Evolutionary conservation across 2,113 vertebrate species (phyloP).

Genomic region (Taurulus bubalis): DNA sequence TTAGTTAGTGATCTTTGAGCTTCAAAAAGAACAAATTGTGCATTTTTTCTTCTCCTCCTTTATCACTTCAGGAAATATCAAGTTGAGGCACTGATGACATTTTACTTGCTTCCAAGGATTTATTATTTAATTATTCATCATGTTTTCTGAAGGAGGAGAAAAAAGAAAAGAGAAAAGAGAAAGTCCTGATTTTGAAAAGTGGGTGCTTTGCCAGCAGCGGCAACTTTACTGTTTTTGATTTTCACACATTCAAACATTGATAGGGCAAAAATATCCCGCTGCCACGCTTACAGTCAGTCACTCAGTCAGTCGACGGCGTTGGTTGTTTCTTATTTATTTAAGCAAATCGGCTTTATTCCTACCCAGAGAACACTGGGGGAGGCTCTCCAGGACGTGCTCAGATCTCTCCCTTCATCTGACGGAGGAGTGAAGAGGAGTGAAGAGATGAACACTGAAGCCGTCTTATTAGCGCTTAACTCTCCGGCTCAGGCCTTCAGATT

Average conservation of each 20-base stretch:
- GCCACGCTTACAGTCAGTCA: slow-evolving; percentile 4
- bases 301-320: not conserved
- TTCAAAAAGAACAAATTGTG: slow-evolving; percentile 30
- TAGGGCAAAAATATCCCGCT: slow-evolving; percentile 27
- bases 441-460: slow-evolving; percentile 64
- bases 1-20: not conserved
- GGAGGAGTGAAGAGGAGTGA: slow-evolving; percentile 40
- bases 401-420: slow-evolving; percentile 67
- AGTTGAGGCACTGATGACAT: slow-evolving; percentile 40
- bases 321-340: slow-evolving; percentile 64
- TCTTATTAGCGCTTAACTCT: slow-evolving; percentile 75
- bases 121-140: slow-evolving; percentile 72
- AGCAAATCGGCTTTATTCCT: slow-evolving; percentile 64
- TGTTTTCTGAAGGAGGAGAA: slow-evolving; percentile 37
- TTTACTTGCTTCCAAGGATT: slow-evolving; percentile 39
- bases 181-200: slow-evolving; percentile 56
- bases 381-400: slow-evolving; percentile 53
- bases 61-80: slow-evolving; percentile 53
- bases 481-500: slow-evolving; percentile 64
- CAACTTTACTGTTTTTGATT: slow-evolving; percentile 54
- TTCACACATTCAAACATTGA: slow-evolving; percentile 55
- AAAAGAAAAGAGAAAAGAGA: slow-evolving; percentile 27
- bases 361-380: slow-evolving; percentile 46
- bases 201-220: slow-evolving; percentile 30
- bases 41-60: not conserved